Evolutionary conservation across 2,888 invertebrate genomes (phyloP).

Genomic region (Lobophora halterata): DNA sequence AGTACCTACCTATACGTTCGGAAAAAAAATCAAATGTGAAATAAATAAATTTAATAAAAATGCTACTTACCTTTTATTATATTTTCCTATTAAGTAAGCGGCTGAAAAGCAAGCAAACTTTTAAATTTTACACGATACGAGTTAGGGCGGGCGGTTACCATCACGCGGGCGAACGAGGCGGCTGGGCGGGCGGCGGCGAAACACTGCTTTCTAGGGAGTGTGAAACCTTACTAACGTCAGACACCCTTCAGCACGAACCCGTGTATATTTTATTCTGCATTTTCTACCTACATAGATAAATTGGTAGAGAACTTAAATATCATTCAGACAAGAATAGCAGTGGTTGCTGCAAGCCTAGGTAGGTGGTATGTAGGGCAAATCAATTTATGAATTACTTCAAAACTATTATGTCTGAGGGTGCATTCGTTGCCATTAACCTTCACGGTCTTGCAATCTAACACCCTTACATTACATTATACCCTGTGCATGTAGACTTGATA

Average conservation of each 20-base stretch:
- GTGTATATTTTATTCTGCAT: not conserved
- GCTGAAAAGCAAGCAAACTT: not conserved
- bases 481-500: constrained; percentile 8
- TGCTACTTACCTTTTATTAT: no score
- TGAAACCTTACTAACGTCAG: constrained; percentile 39
- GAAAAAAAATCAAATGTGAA: no score
- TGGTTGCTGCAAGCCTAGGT: no score
- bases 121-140: not conserved
- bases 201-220: constrained; percentile 30
- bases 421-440: constrained; percentile 16
- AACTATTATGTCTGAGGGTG: no score
- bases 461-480: constrained; percentile 1
- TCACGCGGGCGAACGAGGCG: constrained; percentile 28
- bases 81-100: no score
- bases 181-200: constrained; percentile 21
- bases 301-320: not conserved
- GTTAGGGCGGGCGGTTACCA: constrained; percentile 17
- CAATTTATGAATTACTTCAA: no score
- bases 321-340: no score
- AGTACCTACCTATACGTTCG: no score
- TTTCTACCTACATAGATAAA: not conserved
- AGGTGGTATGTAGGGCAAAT: no score
- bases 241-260: constrained; percentile 7
- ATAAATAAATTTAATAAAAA: no score
- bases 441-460: constrained; percentile 11